These are phyloP conservation scores for Ormyrus nitidulus DNA, from an alignment of 2,888 invertebrate genomes.

Conservation along the genomic window DNA sequence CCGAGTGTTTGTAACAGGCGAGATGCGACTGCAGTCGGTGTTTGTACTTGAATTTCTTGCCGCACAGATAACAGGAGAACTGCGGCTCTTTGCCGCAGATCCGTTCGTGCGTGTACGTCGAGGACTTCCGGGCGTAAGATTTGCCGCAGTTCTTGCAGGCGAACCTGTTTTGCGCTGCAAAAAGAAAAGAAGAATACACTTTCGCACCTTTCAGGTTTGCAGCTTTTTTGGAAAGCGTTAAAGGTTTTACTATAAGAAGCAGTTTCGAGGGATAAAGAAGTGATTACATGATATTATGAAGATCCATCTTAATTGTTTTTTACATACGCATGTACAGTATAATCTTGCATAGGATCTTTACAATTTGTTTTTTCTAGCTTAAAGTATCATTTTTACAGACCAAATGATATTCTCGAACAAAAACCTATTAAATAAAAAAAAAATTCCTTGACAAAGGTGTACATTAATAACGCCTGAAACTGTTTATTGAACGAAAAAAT, in stretches of 20 bases:
- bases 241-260: neutral
- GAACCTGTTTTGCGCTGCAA: conserved; percentile 49
- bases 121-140: conserved; percentile 68
- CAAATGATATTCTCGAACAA: too few species aligned
- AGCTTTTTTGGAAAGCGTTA: neutral
- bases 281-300: neutral
- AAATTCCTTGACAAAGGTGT: too few species aligned
- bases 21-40: conserved; percentile 69
- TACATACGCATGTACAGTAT: too few species aligned
- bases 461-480: too few species aligned
- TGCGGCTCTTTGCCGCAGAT: conserved; percentile 72
- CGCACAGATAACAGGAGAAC: conserved; percentile 72
- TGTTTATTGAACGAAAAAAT: too few species aligned
- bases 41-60: conserved; percentile 70
- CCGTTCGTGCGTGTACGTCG: conserved; percentile 69
- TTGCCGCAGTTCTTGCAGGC: conserved; percentile 68
- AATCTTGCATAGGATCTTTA: too few species aligned
- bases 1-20: conserved; percentile 61
- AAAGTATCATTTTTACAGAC: too few species aligned
- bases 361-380: too few species aligned
- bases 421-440: too few species aligned
- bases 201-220: neutral
- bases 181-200: neutral
- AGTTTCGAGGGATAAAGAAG: neutral
- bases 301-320: too few species aligned